Evolutionary conservation across 2,888 invertebrate genomes (phyloP).

Genomic region (Apantesis nais): DNA sequence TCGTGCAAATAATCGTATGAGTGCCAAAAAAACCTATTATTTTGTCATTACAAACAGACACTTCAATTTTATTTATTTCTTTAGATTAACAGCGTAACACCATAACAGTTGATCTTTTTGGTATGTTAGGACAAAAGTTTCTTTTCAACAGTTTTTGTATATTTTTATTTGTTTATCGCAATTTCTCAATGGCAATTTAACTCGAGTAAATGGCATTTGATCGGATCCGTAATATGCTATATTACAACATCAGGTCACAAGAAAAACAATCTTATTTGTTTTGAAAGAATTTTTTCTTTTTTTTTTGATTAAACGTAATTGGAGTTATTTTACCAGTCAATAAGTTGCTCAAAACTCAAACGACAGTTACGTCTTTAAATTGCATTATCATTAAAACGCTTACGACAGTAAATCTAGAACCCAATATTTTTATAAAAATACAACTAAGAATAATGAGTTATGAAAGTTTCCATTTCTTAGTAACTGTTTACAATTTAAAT

Average conservation of each 20-base stretch:
- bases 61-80: no score
- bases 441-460: neutral
- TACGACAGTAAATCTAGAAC: neutral
- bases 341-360: neutral
- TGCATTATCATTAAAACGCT: neutral
- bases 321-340: neutral
- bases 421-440: neutral
- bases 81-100: no score
- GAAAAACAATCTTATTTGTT: no score
- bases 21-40: no score
- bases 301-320: neutral
- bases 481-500: neutral
- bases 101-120: no score
- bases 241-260: neutral
- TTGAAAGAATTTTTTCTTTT: neutral
- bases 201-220: neutral
- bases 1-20: no score
- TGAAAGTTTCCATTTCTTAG: neutral
- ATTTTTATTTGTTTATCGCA: no score
- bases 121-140: no score
- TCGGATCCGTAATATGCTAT: neutral
- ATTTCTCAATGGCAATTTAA: neutral
- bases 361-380: neutral
- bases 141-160: no score
- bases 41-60: no score